These are phyloP conservation scores for Momotus momota DNA, from an alignment of 2,797 vertebrate species.

Conservation along the genomic window DNA sequence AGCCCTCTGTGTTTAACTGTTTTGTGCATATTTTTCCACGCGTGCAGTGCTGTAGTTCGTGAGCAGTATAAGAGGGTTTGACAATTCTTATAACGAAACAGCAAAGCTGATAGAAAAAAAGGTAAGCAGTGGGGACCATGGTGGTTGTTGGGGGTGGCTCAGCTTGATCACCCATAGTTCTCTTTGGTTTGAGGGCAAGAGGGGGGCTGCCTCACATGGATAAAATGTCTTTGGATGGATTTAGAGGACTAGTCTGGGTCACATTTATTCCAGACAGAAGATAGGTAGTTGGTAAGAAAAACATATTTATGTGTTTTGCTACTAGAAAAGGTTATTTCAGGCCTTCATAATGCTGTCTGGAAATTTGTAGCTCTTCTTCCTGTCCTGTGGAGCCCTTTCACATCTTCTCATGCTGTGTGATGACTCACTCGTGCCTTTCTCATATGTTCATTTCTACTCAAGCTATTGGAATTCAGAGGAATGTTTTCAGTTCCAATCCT, in stretches of 20 bases:
- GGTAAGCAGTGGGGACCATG: not conserved
- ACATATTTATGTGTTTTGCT: not conserved
- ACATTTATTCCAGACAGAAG: not conserved
- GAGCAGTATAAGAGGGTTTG: not conserved
- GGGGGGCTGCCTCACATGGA: not conserved
- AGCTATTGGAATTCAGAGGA: not conserved
- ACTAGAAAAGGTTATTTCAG: not conserved
- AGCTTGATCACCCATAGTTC: not conserved
- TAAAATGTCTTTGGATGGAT: not conserved
- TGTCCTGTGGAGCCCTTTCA: not conserved
- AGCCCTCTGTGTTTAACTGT: not conserved
- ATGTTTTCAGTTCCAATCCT: not conserved
- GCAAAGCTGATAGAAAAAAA: not conserved
- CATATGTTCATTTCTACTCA: not conserved
- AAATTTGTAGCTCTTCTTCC: not conserved
- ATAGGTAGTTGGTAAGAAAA: not conserved
- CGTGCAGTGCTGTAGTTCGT: not conserved
- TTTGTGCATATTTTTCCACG: not conserved
- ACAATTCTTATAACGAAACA: not conserved
- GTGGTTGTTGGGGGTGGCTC: not conserved
- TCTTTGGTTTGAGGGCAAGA: not conserved
- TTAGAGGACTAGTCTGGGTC: not conserved
- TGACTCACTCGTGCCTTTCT: not conserved
- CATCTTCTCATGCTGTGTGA: not conserved
- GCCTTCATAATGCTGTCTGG: not conserved